Evolutionary conservation across 2,113 vertebrate species (phyloP), one percentile per base, ranked within the genome.

Genomic region (Tetrax tetrax): DNA sequence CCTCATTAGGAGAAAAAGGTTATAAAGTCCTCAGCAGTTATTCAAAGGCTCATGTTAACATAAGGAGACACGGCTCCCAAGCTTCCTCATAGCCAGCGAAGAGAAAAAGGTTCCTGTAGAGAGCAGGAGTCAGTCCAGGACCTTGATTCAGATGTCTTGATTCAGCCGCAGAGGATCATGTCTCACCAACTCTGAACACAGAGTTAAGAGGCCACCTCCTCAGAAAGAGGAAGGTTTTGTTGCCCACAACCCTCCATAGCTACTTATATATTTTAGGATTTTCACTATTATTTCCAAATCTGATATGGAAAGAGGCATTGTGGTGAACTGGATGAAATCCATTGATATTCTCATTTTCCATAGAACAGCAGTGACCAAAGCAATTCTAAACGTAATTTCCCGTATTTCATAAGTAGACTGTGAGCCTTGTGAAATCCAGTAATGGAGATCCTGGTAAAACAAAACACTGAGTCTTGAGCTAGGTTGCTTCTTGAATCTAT

Each of bases 1-100:
- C 43, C 60, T 95, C 89, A 94, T 95, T 89, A 94, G 60, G 54
- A 89, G 56, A 56, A 78, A 90, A 74, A 91, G 72, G 84, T 94
- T 95, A 64, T 66, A 59, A 90, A 59, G 43, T 68, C 83, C 64
- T 92, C 61, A 95, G 79, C 64, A 91, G 72, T 89, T 92, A 78
- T 33, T 92, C 68, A 78, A 71, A 92, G 29, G 19, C 60, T 83
- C 1, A 0, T 43, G 68, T 66, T 78, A 87, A 89, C 43, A 68
- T 13, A 81, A 88, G 56, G 29, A 81, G 31, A 60, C 25, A 71
- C 78, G 38, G 33, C 35, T 89, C 56, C 33, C 8, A 24, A 78
- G 48, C 5, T 75, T 82, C 71, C 35, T 56, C 3, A 33, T 3
- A 84, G 43, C 25, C 72, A 93, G 29, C 38, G 43, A 59, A 65